Conservation (phyloP, 2,113 vertebrate species). For the Thermophis baileyi region DNA sequence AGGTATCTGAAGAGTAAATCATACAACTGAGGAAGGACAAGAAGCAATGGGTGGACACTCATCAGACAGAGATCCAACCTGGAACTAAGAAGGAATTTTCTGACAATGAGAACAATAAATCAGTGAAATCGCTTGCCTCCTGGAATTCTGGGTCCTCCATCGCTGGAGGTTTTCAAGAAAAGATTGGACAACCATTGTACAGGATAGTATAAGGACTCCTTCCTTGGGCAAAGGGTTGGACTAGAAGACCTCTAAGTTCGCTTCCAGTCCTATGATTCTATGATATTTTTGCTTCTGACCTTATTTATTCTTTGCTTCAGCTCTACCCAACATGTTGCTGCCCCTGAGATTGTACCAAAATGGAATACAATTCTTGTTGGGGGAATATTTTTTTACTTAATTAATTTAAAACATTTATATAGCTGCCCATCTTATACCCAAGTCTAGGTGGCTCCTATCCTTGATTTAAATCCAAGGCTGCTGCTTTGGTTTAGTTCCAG, state of each 20-base stretch:
- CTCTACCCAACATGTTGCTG: background rate
- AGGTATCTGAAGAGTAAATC: background rate
- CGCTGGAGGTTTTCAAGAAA: background rate
- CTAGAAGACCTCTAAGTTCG: background rate
- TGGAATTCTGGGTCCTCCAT: background rate
- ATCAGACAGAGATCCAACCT: background rate
- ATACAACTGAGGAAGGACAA: background rate
- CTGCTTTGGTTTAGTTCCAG: background rate
- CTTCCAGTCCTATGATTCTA: background rate
- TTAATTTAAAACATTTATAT: background rate
- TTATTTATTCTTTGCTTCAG: background rate
- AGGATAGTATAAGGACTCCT: background rate
- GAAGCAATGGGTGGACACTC: background rate
- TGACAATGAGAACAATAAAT: background rate
- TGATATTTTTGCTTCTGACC: background rate
- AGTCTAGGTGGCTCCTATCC: background rate
- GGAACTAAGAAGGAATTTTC: background rate
- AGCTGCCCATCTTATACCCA: background rate
- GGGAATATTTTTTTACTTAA: background rate
- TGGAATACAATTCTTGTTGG: background rate
- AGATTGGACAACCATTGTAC: background rate
- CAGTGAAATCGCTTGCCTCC: background rate
- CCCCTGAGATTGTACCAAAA: background rate
- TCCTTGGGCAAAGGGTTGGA: background rate
- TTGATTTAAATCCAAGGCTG: background rate